Evolutionary conservation across 2,113 vertebrate genomes (phyloP).

Genomic region (Forbesichthys papilliferus): DNA sequence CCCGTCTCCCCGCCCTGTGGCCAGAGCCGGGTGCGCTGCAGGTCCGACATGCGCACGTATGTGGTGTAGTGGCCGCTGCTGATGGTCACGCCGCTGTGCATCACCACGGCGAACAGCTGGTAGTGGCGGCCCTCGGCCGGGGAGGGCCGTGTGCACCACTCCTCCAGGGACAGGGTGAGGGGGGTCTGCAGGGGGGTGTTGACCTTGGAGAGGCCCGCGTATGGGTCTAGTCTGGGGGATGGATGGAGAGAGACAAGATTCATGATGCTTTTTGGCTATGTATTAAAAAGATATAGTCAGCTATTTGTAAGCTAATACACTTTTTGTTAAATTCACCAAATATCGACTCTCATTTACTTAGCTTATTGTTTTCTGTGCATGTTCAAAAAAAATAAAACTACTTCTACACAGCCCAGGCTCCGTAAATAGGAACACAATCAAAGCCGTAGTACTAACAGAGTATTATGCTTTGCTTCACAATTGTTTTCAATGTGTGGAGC

Average conservation of each 20-base stretch:
- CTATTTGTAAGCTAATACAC: no score
- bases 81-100: constrained; percentile 97
- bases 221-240: constrained; percentile 84
- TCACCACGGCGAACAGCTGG: constrained; percentile 92
- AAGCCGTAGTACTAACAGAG: no score
- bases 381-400: no score
- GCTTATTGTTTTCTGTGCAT: no score
- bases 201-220: constrained; percentile 94
- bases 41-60: constrained; percentile 85
- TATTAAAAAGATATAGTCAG: no score
- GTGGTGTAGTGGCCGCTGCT: constrained; percentile 97
- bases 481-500: no score
- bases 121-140: constrained; percentile 78
- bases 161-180: constrained; percentile 85
- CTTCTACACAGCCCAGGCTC: no score
- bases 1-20: constrained; percentile 37
- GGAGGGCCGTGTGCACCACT: constrained; percentile 90
- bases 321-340: no score
- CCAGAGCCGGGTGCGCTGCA: constrained; percentile 73
- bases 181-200: constrained; percentile 94
- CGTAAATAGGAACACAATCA: no score
- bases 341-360: no score
- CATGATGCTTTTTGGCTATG: no score
- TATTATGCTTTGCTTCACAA: no score
- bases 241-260: constrained; percentile 10